phyloP scores from a whole-genome alignment of 1,140 invertebrate genomes.

The Brachionus sp. region DNA sequence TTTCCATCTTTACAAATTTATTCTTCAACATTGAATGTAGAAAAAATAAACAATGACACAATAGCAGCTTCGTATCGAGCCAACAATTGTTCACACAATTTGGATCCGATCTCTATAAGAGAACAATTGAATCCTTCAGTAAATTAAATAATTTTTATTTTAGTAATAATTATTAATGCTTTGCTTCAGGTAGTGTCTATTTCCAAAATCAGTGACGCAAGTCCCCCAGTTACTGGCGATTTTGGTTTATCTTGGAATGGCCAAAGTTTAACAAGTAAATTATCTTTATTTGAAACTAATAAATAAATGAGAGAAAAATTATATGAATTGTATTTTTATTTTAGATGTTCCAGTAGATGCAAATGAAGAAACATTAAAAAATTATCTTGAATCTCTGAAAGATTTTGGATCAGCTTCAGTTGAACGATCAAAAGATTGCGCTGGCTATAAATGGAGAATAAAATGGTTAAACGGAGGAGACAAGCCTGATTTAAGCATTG shows the following conservation, averaged over 20 bases:
- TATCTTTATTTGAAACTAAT: not conserved
- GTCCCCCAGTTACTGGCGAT: slow-evolving; percentile 7
- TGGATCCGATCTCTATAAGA: not conserved
- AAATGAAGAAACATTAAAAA: not conserved
- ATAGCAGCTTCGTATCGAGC: slow-evolving; percentile 23
- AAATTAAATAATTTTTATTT: not conserved
- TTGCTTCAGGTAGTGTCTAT: not conserved
- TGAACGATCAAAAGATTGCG: slow-evolving; percentile 46
- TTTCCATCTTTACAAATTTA: slow-evolving; percentile 26
- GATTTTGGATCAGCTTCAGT: slow-evolving; percentile 24
- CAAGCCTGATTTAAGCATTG: slow-evolving; percentile 50
- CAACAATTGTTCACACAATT: slow-evolving; percentile 21
- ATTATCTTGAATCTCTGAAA: slow-evolving; percentile 1
- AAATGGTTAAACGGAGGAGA: slow-evolving; percentile 50
- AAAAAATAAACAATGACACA: not conserved
- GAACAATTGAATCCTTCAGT: not conserved
- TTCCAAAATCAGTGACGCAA: not conserved
- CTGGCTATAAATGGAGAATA: slow-evolving; percentile 47
- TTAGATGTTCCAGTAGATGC: not conserved
- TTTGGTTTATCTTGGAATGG: slow-evolving; percentile 8
- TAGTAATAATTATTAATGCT: no score
- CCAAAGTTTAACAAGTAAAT: not conserved
- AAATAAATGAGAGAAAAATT: not conserved
- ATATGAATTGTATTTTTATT: not conserved
- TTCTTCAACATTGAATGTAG: not conserved